Evolutionary conservation across 2,888 invertebrate genomes (phyloP).

Genomic region (Hypselothyrea guttata): DNA sequence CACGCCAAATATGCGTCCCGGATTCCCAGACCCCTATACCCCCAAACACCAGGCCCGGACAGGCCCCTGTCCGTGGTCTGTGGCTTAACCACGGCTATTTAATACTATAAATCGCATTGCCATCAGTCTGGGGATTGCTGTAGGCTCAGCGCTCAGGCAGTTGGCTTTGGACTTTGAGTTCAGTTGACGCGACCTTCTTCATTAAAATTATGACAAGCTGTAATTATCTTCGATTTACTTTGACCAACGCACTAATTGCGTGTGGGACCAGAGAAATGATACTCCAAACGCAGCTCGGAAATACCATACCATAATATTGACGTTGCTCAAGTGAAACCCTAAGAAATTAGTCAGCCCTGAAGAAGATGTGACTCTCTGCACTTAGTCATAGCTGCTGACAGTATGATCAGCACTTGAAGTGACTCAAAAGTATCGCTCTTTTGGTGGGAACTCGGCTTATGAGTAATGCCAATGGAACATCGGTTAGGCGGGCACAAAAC

Average conservation of each 20-base stretch:
- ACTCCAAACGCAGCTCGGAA: constrained; percentile 19
- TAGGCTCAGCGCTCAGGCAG: neutral
- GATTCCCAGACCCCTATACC: neutral
- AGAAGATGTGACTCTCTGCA: constrained; percentile 34
- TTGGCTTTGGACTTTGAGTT: constrained; percentile 37
- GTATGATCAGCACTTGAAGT: constrained; percentile 11
- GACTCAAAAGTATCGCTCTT: constrained; percentile 29
- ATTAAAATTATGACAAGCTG: constrained; percentile 78
- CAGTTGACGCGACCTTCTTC: constrained; percentile 68
- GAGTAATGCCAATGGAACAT: constrained; percentile 45
- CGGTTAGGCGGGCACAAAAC: constrained; percentile 17
- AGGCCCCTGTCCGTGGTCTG: constrained; percentile 20
- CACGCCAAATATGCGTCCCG: constrained; percentile 66
- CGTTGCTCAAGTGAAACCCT: constrained; percentile 42
- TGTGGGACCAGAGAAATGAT: constrained; percentile 48
- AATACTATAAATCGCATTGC: constrained; percentile 58
- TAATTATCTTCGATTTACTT: constrained; percentile 78
- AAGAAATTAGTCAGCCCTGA: constrained; percentile 46
- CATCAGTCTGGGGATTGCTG: neutral
- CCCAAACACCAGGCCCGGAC: constrained; percentile 1
- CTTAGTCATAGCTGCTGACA: constrained; percentile 47
- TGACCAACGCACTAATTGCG: constrained; percentile 75
- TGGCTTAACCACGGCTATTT: constrained; percentile 54
- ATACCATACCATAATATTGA: constrained; percentile 32
- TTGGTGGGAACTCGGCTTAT: constrained; percentile 35